Evolutionary conservation across 1,140 invertebrate species (phyloP), one percentile per base, ranked within the genome.

Genomic region (Trichonephila inaurata): DNA sequence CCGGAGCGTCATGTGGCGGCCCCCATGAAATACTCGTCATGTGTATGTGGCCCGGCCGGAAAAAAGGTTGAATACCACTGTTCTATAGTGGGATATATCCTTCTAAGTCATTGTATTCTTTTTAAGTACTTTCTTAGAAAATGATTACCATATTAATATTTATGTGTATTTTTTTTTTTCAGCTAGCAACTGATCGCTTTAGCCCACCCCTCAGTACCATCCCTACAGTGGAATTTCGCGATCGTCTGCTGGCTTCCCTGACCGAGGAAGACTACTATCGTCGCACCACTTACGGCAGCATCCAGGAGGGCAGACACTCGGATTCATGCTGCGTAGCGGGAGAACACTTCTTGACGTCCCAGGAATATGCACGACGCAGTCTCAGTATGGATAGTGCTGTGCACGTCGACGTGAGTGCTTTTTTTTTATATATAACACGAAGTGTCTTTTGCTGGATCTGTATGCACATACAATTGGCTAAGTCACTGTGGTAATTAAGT

Each of bases 311-410:
- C 21, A 8, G n/a, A 58, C 40, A 58, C 21, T 60, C 19, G 2
- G 12, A 33, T 1, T 77, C 90, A 51, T 94, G 92, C 24, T 94
- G 92, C 33, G 86, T 89, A 0, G 92, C 72, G 2, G 92, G 92
- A 21, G 92, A 89, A 66, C 92, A 94, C 51, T 83, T 94, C 24
- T 28, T 94, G 28, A 94, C 92, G 19, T 94, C 92, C 0, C 5
- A 64, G 2, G 86, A 94, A 6, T 89, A 58, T 28, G 44, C 85
- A 5, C 14, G 86, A 18, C 40, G 87, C 6, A 94, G 92, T 14
- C 92, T 94, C 86, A 94, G 92, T 24, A 89, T 94, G 86, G 87
- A 94, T 72, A 94, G 92, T 28, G 77, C 66, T 24, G 86, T 94
- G 21, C 86, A 94, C 24, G 77, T 94, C 21, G 92, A 94, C 19